These are phyloP conservation scores for Drosophila recens DNA, from an alignment of 2,888 invertebrate species.

Conservation along the genomic window DNA sequence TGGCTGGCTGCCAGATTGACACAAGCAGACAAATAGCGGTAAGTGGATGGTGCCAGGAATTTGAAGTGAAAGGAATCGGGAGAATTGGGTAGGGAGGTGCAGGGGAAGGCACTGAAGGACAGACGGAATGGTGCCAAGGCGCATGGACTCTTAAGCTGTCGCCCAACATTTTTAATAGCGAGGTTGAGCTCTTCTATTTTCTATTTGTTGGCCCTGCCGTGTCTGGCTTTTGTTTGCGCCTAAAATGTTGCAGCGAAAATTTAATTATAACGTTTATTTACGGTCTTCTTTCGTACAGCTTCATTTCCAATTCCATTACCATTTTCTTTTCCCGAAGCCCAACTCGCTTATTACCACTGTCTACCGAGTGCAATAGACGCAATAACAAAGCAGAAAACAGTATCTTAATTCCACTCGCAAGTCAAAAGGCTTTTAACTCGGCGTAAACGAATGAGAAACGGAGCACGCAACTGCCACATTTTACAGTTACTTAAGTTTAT, in stretches of 20 bases:
- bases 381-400: slow-evolving; percentile 11
- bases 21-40: slow-evolving; percentile 50
- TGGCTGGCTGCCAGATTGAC: slow-evolving; percentile 57
- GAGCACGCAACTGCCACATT: slow-evolving; percentile 23
- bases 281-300: slow-evolving; percentile 15
- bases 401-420: slow-evolving; percentile 6
- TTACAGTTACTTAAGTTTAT: slow-evolving; percentile 19
- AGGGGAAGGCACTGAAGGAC: background rate
- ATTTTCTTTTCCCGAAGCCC: background rate
- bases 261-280: slow-evolving; percentile 63
- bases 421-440: slow-evolving; percentile 16
- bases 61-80: background rate
- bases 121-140: slow-evolving; percentile 40
- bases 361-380: slow-evolving; percentile 3
- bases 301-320: slow-evolving; percentile 15
- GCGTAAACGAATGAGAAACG: slow-evolving; percentile 12
- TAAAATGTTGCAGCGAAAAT: slow-evolving; percentile 58
- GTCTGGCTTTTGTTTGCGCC: slow-evolving; percentile 55
- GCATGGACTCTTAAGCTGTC: slow-evolving; percentile 30
- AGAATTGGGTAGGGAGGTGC: background rate
- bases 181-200: slow-evolving; percentile 24
- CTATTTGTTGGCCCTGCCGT: slow-evolving; percentile 17
- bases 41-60: slow-evolving; percentile 32
- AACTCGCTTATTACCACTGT: slow-evolving; percentile 5
- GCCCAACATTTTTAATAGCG: slow-evolving; percentile 36